Base-by-base conservation (phyloP, 2,797 vertebrate species). In the Coregonus sp. region DNA sequence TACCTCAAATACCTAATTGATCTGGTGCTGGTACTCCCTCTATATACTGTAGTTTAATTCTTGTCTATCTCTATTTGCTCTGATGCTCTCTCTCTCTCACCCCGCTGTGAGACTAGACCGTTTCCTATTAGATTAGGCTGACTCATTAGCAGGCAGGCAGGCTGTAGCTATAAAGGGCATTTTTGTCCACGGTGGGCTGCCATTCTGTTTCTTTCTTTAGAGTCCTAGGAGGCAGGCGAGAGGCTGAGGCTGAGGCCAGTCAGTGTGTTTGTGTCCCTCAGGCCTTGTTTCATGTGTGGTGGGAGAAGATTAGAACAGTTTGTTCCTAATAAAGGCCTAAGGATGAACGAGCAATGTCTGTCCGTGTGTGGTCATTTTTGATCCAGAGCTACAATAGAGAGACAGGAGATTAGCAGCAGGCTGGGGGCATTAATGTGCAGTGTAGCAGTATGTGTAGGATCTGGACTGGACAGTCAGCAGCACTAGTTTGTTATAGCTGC, bases 401-500 rank as follows among this genome's bases (percentile, higher is more conserved):
- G 51, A 54, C 37, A 78, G 72, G 73, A 86, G 80, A 88, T 91
- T 79, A 89, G 82, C 20, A 74, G 73, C 75, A 76, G 66, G 78
- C 75, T 47, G 40, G 40, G 40, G 40, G 40, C 40, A 47, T 47
- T 47, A 11, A 47, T 70, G 40, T 47, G 40, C 40, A 47, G 40
- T 47, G 9, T 47, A 47, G 40, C 40, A 47, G 40, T 47, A 47
- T 47, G 40, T 47, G 9, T 12, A 47, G 40, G 40, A 47, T 47
- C 40, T 47, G 40, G 9, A 47, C 40, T 47, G 40, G 40, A 11
- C 9, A 47, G 40, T 11, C 40, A 47, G 40, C 40, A 12, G 40
- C 2, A 2, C 9, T 47, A 11, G 40, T 47, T 12, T 47, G 40
- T 47, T 47, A 47, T 47, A 12, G 40, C 40, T 47, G 11, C 40